phyloP scores from a whole-genome alignment of 2,113 vertebrate genomes.

The Anoura caudifer region DNA sequence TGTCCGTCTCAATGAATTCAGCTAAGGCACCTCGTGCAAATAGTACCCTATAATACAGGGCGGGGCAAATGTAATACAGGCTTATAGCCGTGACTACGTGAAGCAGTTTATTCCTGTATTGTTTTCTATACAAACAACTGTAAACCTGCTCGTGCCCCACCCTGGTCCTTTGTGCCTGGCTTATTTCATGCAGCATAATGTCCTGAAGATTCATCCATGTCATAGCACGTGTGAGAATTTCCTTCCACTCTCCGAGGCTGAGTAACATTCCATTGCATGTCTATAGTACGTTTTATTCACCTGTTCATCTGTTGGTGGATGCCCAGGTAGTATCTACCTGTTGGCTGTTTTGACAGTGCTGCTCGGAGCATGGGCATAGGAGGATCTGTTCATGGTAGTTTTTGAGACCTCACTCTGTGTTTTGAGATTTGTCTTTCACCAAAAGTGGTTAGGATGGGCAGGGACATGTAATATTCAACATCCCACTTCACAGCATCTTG shows the following conservation, averaged over 20 bases:
- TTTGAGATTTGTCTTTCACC: background rate
- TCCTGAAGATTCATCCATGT: background rate
- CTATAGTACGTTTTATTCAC: background rate
- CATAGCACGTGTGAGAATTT: background rate
- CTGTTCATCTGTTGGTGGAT: background rate
- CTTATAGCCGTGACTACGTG: no score
- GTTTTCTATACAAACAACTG: no score
- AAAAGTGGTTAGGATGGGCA: background rate
- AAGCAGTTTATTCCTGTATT: no score
- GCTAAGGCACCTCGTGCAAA: background rate
- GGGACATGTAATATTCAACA: background rate
- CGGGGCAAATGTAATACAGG: no score
- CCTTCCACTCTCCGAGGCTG: background rate
- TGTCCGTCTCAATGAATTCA: background rate
- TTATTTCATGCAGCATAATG: background rate
- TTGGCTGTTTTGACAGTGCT: background rate
- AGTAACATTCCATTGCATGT: background rate
- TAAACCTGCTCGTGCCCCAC: background rate
- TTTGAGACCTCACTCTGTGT: background rate
- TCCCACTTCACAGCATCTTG: background rate
- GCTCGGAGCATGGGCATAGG: fast-evolving
- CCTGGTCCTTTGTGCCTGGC: background rate
- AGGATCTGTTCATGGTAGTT: background rate
- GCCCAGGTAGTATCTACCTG: background rate
- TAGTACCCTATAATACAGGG: background rate